phyloP scores from a whole-genome alignment of 2,113 vertebrate genomes.

The Heloderma charlesbogerti region DNA sequence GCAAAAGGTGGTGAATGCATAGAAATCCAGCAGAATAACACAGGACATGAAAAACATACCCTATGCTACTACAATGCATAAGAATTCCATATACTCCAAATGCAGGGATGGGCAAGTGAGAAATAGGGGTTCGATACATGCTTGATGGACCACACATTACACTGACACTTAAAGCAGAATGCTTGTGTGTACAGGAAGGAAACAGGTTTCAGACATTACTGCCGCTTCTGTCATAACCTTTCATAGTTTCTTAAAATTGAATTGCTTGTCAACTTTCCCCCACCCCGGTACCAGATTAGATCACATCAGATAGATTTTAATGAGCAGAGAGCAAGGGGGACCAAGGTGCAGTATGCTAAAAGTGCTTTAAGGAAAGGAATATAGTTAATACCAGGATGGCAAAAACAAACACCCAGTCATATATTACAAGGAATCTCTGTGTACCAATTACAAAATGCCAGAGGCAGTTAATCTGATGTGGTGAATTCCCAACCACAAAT shows the following conservation, averaged over 20 bases:
- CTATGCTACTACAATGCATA: neutral
- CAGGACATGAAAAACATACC: neutral
- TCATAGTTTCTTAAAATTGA: neutral
- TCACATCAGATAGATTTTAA: neutral
- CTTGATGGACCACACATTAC: neutral
- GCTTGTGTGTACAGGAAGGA: neutral
- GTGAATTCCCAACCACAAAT: neutral
- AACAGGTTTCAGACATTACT: neutral
- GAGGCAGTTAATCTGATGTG: neutral
- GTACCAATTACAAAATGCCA: neutral
- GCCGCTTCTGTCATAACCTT: neutral
- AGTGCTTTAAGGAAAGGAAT: neutral
- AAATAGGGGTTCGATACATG: neutral
- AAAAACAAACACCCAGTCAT: neutral
- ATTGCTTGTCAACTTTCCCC: neutral
- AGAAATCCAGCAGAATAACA: conserved; percentile 1
- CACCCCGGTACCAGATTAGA: neutral
- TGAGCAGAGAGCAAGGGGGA: neutral
- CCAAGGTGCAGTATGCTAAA: neutral
- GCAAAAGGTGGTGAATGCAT: neutral
- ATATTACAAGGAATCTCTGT: neutral
- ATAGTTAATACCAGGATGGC: neutral
- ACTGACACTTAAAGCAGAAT: neutral
- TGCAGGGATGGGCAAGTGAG: neutral
- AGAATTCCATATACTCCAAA: neutral